Evolutionary conservation across 2,113 vertebrate species (phyloP), one percentile per base, ranked within the genome.

Genomic region (Oryzias curvinotus): DNA sequence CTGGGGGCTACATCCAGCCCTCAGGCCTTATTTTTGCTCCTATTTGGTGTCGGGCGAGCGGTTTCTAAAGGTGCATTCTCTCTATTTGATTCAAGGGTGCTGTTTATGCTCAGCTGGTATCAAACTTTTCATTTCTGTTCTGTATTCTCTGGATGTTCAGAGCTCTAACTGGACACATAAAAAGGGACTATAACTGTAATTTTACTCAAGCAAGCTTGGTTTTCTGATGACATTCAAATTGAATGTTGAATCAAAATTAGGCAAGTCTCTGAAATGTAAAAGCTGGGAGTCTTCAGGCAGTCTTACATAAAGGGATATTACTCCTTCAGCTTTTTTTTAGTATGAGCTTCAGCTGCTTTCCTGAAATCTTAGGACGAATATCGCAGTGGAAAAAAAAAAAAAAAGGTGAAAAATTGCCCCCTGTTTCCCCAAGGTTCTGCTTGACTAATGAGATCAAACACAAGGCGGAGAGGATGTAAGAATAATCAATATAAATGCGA

Each of bases 391-490:
- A 23, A 68, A 44, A 3, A 30, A 7, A 30, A 30, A 36, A 36
- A 36, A 36, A 12, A 36, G 42, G 25, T 64, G 1, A 67, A 63
- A 68, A 55, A 30, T 48, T 28, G 46, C 23, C 57, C 59, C 64
- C 30, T 50, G 48, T 73, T 54, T 46, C 73, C 57, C 77, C 59
- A 26, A 52, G 68, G 63, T 70, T 86, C 62, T 60, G 26, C 72
- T 70, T 78, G 63, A 62, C 75, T 78, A 68, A 84, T 76, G 64
- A 10, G 64, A 83, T 84, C 77, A 74, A 81, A 80, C 58, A 15
- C 25, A 6, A 14, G 52, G 42, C 62, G 53, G 62, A 65, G 73
- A 47, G 73, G 77, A 73, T 8, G 48, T 53, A 43, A 75, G 68
- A 81, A 81, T 74, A 76, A 79, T 77, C 62, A 17, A 77, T 76